Percentiles rank a stretch among this genome's conserved stretches.
Evolutionary conservation across 2,113 vertebrate species (phyloP).

Genomic region (Xiphophorus couchianus): DNA sequence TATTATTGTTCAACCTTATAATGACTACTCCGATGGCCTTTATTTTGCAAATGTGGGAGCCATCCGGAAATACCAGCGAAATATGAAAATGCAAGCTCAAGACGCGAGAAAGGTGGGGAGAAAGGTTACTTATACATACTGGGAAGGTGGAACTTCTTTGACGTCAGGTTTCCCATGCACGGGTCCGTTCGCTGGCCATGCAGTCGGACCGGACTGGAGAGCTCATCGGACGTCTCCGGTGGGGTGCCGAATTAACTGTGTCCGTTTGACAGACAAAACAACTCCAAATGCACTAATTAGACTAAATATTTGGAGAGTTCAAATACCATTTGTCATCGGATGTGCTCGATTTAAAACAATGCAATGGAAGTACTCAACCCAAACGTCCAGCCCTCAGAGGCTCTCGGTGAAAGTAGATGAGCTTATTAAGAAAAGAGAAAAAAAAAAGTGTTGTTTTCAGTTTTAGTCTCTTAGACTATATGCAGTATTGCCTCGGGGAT

Average conservation of each 20-base stretch:
- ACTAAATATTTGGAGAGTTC: neutral
- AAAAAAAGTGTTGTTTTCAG: neutral
- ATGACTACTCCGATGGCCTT: conserved; percentile 78
- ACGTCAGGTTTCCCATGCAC: conserved; percentile 67
- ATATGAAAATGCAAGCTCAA: conserved; percentile 73
- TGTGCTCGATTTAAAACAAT: neutral
- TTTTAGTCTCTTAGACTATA: neutral
- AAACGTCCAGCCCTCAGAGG: no score
- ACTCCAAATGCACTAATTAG: neutral
- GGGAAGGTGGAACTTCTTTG: conserved; percentile 60
- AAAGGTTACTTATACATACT: conserved; percentile 59
- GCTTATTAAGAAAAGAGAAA: neutral
- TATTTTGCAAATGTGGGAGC: conserved; percentile 78
- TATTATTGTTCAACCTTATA: conserved; percentile 79
- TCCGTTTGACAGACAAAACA: conserved; percentile 5
- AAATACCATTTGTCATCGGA: neutral
- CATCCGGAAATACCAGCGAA: conserved; percentile 79
- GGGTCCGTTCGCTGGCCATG: conserved; percentile 13
- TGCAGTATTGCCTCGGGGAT: neutral
- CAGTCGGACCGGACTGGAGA: conserved; percentile 15
- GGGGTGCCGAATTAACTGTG: conserved; percentile 18
- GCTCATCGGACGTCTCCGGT: conserved; percentile 36
- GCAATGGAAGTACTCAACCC: neutral
- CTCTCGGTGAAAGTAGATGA: neutral
- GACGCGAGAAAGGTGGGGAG: conserved; percentile 30